Evolutionary conservation across 2,113 vertebrate species (phyloP).

Genomic region (Tachysurus fulvidraco): DNA sequence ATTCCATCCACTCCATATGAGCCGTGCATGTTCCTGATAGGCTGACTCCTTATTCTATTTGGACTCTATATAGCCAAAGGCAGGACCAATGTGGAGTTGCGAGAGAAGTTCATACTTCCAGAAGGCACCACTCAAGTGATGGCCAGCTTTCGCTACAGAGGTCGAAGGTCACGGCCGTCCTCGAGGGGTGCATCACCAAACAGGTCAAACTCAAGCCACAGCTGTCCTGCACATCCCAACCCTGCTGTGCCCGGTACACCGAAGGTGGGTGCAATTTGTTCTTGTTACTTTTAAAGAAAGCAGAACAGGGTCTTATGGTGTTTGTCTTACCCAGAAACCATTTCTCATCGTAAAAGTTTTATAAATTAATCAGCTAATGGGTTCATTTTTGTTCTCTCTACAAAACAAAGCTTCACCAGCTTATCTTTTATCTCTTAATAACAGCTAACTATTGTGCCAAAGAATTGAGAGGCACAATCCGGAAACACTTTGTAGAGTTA

Average conservation of each 20-base stretch:
- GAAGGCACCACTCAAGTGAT: slow-evolving; percentile 93
- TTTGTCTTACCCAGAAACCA: slow-evolving; percentile 20
- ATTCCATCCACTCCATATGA: not conserved
- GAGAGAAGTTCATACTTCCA: slow-evolving; percentile 96
- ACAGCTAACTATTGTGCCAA: not conserved
- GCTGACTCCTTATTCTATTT: slow-evolving; percentile 6
- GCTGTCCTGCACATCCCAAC: slow-evolving; percentile 76
- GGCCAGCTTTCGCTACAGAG: slow-evolving; percentile 92
- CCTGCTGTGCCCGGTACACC: slow-evolving; percentile 73
- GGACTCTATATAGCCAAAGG: slow-evolving; percentile 83
- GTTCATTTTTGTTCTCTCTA: slow-evolving; percentile 57
- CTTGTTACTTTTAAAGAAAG: slow-evolving; percentile 5
- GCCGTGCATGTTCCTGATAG: not conserved
- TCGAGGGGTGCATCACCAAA: slow-evolving; percentile 92
- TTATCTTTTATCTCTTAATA: not conserved
- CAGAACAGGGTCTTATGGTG: slow-evolving; percentile 27
- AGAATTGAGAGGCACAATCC: not conserved
- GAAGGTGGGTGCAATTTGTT: slow-evolving; percentile 76
- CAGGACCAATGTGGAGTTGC: slow-evolving; percentile 93
- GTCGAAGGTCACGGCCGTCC: slow-evolving; percentile 89
- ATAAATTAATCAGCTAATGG: slow-evolving; percentile 55
- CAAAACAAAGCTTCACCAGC: not conserved
- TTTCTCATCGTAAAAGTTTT: slow-evolving; percentile 53
- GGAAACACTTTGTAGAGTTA: not conserved
- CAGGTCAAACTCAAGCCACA: slow-evolving; percentile 90